Base-by-base conservation (phyloP, 2,888 invertebrate genomes). In the Thereva nobilitata region DNA sequence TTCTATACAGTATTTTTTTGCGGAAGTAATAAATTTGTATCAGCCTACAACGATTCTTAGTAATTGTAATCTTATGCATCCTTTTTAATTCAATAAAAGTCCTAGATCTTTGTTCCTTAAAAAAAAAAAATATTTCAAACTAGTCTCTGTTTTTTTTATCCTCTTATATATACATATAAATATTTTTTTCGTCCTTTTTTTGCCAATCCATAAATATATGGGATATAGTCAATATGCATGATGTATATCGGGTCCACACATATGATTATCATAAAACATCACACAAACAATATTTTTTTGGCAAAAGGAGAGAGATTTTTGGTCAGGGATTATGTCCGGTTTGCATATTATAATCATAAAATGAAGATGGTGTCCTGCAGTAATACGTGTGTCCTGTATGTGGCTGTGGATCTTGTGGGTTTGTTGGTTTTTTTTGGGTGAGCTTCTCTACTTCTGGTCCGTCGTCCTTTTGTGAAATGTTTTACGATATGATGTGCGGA, bases 271-370 rank as follows among this genome's bases (percentile, higher is more conserved):
- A 72, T 71, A 71, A 72, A 66, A 64, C 64, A 55, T 23, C 67
- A 44, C 65, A 65, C 64, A 67, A 40, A 65, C 64, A 64, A 59
- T 57, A 45, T 37, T 42, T 64, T 64, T 42, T 50, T 70, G 66
- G 49, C 55, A 66, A 50, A 12, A 54, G 50, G 38, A 59, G 34
- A 67, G 7, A 55, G 55, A 64, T 67, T 67, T 67, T 70, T 68
- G 64, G 67, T 67, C 66, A 70, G 67, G 45, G 68, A 68, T 69
- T 68, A 42, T 67, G 70, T 68, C 69, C 71, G 69, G 70, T 79
- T 79, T 78, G 78, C 79, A 79, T 80, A 79, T 76, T 74, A 77
- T 78, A 77, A 74, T 75, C 78, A 77, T 80, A 79, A 80, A 80
- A 78, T 75, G 76, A 77, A 77, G 75, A 78, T 78, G 79, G 74